These are phyloP conservation scores for Limnothrissa miodon DNA, from an alignment of 2,113 vertebrate genomes.

Conservation along the genomic window DNA sequence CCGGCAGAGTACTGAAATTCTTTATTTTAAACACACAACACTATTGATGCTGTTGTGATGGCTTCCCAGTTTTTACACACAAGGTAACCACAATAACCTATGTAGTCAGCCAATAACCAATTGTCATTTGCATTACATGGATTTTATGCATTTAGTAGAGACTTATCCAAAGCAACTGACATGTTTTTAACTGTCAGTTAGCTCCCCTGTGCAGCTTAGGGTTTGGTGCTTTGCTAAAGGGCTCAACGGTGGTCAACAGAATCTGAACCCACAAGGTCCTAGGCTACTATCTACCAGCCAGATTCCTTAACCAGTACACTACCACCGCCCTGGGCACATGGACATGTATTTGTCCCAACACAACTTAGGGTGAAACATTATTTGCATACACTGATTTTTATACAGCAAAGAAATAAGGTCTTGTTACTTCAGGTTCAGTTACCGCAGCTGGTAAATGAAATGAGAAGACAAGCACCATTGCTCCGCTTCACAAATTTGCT, in stretches of 20 bases:
- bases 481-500: slow-evolving; percentile 50
- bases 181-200: no score
- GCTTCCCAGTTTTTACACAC: not conserved
- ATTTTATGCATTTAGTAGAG: no score
- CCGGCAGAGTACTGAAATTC: no score
- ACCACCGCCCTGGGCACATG: no score
- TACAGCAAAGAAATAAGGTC: slow-evolving; percentile 30
- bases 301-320: no score
- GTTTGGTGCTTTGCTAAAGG: no score
- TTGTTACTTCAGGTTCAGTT: slow-evolving; percentile 54
- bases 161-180: no score
- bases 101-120: not conserved
- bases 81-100: not conserved
- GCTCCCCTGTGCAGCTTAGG: no score
- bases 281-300: no score
- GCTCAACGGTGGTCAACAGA: no score
- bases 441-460: slow-evolving; percentile 58
- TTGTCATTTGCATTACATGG: no score
- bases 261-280: no score
- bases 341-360: not conserved
- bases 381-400: slow-evolving; percentile 7
- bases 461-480: slow-evolving; percentile 44
- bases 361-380: not conserved
- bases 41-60: not conserved
- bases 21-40: not conserved